phyloP scores from a whole-genome alignment of 1,140 invertebrate species.

The Zaprionus davidi region DNA sequence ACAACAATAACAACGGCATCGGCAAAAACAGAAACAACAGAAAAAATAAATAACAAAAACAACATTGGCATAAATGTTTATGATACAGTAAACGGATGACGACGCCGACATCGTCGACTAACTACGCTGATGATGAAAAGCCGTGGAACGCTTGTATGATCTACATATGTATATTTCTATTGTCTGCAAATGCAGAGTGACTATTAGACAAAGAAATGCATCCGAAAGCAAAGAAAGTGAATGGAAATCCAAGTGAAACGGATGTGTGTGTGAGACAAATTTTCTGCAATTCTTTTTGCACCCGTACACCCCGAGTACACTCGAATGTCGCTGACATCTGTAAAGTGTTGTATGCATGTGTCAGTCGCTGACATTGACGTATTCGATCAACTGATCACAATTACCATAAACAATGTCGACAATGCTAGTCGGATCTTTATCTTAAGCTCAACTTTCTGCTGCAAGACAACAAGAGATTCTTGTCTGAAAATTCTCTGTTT shows the following conservation, averaged over 20 bases:
- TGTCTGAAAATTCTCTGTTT: not conserved
- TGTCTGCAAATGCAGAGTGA: slow-evolving; percentile 48
- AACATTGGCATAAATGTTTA: slow-evolving; percentile 72
- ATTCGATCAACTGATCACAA: slow-evolving; percentile 62
- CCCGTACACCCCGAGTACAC: not conserved
- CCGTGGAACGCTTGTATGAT: slow-evolving; percentile 56
- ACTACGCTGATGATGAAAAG: slow-evolving; percentile 63
- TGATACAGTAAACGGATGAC: slow-evolving; percentile 72
- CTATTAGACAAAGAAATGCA: slow-evolving; percentile 16
- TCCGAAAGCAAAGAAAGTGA: slow-evolving; percentile 63
- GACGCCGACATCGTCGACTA: slow-evolving; percentile 33
- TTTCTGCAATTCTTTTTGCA: slow-evolving; percentile 34
- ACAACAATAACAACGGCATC: not conserved
- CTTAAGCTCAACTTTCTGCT: slow-evolving; percentile 4
- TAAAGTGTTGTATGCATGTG: slow-evolving; percentile 69
- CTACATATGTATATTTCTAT: slow-evolving; percentile 19
- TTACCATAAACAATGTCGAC: slow-evolving; percentile 59
- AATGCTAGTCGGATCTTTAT: slow-evolving; percentile 25
- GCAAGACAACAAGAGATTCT: not conserved
- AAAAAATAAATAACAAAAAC: slow-evolving; percentile 15
- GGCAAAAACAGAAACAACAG: not conserved
- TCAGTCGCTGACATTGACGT: slow-evolving; percentile 67
- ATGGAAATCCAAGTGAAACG: slow-evolving; percentile 71
- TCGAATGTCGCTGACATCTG: slow-evolving; percentile 55
- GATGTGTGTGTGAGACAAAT: slow-evolving; percentile 71